These are phyloP conservation scores for Thomomys bottae DNA, from an alignment of 2,113 vertebrate genomes.

Conservation along the genomic window DNA sequence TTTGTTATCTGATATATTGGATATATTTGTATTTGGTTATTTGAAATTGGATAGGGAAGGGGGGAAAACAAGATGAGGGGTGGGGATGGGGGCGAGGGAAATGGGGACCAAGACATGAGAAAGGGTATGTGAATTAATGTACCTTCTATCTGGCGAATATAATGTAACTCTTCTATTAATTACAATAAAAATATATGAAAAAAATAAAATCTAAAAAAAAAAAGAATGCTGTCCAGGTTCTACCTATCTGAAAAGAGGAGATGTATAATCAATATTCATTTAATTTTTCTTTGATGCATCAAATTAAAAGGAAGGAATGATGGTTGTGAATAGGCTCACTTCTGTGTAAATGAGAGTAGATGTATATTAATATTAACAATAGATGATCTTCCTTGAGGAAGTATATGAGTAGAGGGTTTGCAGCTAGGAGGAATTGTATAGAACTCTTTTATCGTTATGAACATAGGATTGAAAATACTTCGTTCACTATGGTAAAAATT, in stretches of 20 bases:
- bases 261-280: constrained; percentile 28
- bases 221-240: not conserved
- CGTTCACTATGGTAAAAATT: not conserved
- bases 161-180: too few relatives aligned
- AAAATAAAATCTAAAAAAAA: too few relatives aligned
- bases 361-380: not conserved
- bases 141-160: too few relatives aligned
- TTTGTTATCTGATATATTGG: too few relatives aligned
- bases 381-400: not conserved
- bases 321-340: not conserved
- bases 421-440: not conserved
- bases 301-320: constrained; percentile 28
- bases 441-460: not conserved
- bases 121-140: too few relatives aligned
- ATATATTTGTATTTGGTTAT: too few relatives aligned
- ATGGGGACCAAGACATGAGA: too few relatives aligned
- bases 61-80: too few relatives aligned
- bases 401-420: not conserved
- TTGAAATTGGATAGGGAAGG: too few relatives aligned
- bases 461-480: not conserved
- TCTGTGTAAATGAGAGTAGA: not conserved
- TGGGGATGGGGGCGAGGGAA: too few relatives aligned
- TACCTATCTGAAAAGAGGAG: not conserved
- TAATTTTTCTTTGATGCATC: constrained; percentile 30
- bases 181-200: too few relatives aligned